Percentiles rank a stretch among this genome's conserved stretches.
phyloP scores from a whole-genome alignment of 2,113 vertebrate genomes.

The Antidorcas marsupialis region DNA sequence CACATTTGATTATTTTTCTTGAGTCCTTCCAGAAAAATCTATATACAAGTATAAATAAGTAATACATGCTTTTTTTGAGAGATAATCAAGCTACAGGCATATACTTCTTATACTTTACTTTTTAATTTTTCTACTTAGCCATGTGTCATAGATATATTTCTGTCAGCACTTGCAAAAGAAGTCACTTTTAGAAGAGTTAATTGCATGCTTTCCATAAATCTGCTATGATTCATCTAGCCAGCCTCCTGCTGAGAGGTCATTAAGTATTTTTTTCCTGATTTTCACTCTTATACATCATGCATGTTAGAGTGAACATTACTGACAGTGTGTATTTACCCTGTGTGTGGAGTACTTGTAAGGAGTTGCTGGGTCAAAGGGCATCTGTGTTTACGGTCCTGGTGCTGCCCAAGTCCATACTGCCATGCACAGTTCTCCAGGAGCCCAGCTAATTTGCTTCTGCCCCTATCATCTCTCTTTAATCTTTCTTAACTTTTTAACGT shows the following conservation, averaged over 20 bases:
- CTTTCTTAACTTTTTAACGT: no score
- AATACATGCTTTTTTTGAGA: not conserved
- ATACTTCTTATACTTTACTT: not conserved
- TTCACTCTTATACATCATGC: not conserved
- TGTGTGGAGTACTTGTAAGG: not conserved
- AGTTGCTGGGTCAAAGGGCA: not conserved
- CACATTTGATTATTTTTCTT: rapidly evolving
- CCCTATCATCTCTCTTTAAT: not conserved
- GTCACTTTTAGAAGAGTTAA: not conserved
- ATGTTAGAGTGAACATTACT: not conserved
- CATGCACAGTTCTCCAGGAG: rapidly evolving
- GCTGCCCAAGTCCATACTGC: no score
- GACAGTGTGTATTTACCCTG: not conserved
- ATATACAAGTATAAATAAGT: not conserved
- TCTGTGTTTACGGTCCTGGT: not conserved
- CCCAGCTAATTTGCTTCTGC: not conserved
- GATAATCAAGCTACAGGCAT: not conserved
- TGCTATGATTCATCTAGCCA: not conserved
- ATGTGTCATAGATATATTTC: not conserved
- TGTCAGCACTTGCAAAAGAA: not conserved
- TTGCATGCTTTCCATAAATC: not conserved
- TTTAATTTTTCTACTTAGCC: not conserved
- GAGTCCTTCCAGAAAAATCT: not conserved
- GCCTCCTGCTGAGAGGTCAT: not conserved
- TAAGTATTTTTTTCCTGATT: no score